phyloP scores from a whole-genome alignment of 2,797 vertebrate genomes.

The Centroberyx gerrardi region DNA sequence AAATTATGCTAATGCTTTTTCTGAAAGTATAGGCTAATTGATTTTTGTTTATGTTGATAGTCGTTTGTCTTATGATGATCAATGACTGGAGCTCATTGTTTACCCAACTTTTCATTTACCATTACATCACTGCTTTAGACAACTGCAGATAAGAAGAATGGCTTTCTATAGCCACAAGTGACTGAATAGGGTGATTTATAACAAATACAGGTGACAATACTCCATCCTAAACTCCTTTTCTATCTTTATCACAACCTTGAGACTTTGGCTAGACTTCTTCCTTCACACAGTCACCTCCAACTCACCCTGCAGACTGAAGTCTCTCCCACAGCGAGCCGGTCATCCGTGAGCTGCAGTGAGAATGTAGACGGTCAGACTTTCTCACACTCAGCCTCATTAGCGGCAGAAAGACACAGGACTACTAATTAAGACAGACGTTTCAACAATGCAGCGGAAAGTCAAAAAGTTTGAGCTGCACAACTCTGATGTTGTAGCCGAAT shows the following conservation, averaged over 20 bases:
- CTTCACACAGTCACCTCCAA: conserved; percentile 31
- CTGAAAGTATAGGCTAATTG: too few relatives aligned
- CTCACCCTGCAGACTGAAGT: conserved; percentile 42
- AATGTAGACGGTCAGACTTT: conserved; percentile 76
- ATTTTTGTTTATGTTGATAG: too few relatives aligned
- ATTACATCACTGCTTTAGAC: too few relatives aligned
- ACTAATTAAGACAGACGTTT: conserved; percentile 43
- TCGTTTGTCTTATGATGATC: too few relatives aligned
- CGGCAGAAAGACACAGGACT: conserved; percentile 48
- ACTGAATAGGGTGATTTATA: too few relatives aligned
- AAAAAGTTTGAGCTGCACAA: neutral
- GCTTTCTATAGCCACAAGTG: too few relatives aligned
- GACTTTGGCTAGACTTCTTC: conserved; percentile 5
- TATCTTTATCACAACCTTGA: conserved; percentile 2
- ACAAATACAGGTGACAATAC: too few relatives aligned
- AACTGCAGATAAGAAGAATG: too few relatives aligned
- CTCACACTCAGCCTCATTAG: conserved; percentile 75
- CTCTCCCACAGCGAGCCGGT: conserved; percentile 50
- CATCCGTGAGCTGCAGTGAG: conserved; percentile 79
- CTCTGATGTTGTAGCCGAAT: neutral
- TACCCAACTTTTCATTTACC: too few relatives aligned
- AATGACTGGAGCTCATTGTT: too few relatives aligned
- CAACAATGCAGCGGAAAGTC: conserved; percentile 25
- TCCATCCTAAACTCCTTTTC: neutral
- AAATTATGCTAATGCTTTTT: too few relatives aligned